phyloP scores from a whole-genome alignment of 37 sponge, comb jelly and placozoan genomes.

The Beroe forskalii region DNA sequence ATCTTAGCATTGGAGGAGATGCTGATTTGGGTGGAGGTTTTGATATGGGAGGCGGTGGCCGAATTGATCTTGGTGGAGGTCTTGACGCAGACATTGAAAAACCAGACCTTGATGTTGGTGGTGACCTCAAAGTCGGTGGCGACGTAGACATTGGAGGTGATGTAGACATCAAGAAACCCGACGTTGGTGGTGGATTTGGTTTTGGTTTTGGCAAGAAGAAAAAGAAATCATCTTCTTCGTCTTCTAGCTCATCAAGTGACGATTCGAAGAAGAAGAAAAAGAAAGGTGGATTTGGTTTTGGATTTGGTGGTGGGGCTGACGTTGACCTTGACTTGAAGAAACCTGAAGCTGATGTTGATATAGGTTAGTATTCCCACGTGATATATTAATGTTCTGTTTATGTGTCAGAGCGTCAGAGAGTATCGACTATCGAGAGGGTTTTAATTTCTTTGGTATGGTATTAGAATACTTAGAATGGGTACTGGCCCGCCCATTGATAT shows the following conservation, averaged over 20 bases:
- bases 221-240: not conserved
- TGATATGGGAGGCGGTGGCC: not conserved
- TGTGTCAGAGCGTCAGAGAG: too few relatives aligned
- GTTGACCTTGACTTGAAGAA: not conserved
- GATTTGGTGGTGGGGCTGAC: constrained; percentile 2
- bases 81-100: not conserved
- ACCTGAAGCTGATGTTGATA: too few relatives aligned
- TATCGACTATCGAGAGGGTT: too few relatives aligned
- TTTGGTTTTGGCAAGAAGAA: not conserved
- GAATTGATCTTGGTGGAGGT: not conserved
- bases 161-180: not conserved
- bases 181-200: not conserved
- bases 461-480: too few relatives aligned
- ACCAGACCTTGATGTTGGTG: not conserved
- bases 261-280: constrained; percentile 25
- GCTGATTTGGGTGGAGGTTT: not conserved
- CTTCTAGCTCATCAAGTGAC: constrained; percentile 11
- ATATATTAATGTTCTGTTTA: too few relatives aligned
- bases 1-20: constrained; percentile 7
- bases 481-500: too few relatives aligned
- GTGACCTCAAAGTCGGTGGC: not conserved
- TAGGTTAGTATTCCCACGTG: too few relatives aligned
- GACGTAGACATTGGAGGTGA: constrained; percentile 17
- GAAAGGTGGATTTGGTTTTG: constrained; percentile 46
- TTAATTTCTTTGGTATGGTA: too few relatives aligned